Base-by-base conservation (phyloP, 2,888 invertebrate genomes). In the Ommatoiulus sabulosus region DNA sequence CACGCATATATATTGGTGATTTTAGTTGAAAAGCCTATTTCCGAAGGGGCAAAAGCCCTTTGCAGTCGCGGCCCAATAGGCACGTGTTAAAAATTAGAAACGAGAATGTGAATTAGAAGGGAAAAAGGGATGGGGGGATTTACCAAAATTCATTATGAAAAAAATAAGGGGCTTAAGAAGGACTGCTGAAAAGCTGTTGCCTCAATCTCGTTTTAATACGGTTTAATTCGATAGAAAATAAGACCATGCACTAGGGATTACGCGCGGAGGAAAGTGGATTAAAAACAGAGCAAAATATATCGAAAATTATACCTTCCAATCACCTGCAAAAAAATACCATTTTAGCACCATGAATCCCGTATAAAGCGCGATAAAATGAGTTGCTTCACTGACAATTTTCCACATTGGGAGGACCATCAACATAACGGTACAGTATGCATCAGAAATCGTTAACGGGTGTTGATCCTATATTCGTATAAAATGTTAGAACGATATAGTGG, bases 11-110 rank as follows among this genome's bases (percentile, higher is more conserved):
- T 80, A 80, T 80, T 80, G 80, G 80, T 80, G 24, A 80, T 80
- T 35, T 80, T 80, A 24, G 35, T 8, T 80, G 35, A 80, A 35
- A 80, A 80, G 35, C 80, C 80, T 35, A 35, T 80, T 80, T 80
- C 35, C 35, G 35, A 80, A 35, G 35, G 80, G 35, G 35, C 80
- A 80, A 80, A 35, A 80, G 80, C 80, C 80, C 35, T 80, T 80
- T 80, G 15, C 6, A 0, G 35, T 8, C 17, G 35, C 20, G 35
- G 12, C 80, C 80, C 35, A 80, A 35, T 80, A 80, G 80, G 80
- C 80, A 80, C 35, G 80, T 80, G 80, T 80, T 80, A 80, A 80
- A 80, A 80, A 80, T 80, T 80, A 80, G 80, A 80, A 80, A 80
- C 15, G 80, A 35, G 80, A 80, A 80, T 80, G 80, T 80, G 80